phyloP scores from a whole-genome alignment of 2,888 invertebrate genomes.

The Scaptodrosophila latifasciaeformis region DNA sequence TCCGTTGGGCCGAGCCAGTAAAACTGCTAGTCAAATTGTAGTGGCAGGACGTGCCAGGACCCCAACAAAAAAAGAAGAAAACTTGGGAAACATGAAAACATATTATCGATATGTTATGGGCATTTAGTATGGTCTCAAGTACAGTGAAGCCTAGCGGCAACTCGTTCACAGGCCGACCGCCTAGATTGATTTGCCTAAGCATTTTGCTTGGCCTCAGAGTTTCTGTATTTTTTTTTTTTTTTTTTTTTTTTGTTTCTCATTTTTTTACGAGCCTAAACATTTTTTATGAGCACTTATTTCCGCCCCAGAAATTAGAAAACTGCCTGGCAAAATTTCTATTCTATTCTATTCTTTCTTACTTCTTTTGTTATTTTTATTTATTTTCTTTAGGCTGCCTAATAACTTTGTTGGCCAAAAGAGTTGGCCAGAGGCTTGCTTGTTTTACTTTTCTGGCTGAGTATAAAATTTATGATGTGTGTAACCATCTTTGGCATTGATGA shows the following conservation, averaged over 20 bases:
- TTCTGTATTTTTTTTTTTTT: too few relatives aligned
- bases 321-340: constrained; percentile 17
- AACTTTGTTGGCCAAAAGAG: constrained; percentile 33
- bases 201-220: too few relatives aligned
- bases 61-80: too few relatives aligned
- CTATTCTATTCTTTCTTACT: too few relatives aligned
- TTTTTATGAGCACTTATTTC: constrained; percentile 70
- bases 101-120: constrained; percentile 48
- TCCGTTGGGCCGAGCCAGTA: constrained; percentile 8
- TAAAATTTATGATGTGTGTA: constrained; percentile 67
- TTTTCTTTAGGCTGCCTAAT: constrained; percentile 22
- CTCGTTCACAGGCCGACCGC: too few relatives aligned
- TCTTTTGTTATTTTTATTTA: constrained; percentile 17
- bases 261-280: constrained; percentile 53
- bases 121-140: constrained; percentile 32
- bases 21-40: too few relatives aligned
- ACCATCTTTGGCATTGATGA: constrained; percentile 52
- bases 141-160: too few relatives aligned
- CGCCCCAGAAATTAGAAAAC: constrained; percentile 70
- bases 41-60: too few relatives aligned
- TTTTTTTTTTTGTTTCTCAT: too few relatives aligned
- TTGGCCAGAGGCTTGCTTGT: background rate
- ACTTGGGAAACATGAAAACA: constrained; percentile 44
- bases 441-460: constrained; percentile 14
- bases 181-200: too few relatives aligned